phyloP scores from a whole-genome alignment of 2,888 invertebrate genomes.

The Dryococelus australis region DNA sequence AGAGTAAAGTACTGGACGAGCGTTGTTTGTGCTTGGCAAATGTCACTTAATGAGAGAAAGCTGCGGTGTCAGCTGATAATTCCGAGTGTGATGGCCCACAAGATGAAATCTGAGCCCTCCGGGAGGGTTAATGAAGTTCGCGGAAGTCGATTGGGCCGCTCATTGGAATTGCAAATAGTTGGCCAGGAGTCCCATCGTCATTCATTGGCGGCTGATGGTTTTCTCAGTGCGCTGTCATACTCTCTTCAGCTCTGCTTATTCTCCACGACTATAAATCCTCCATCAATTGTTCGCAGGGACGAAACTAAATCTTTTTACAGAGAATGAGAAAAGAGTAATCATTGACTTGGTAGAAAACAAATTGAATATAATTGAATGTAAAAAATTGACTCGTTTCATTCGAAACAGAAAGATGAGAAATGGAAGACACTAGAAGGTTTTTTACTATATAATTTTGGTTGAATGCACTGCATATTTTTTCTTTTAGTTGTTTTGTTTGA shows the following conservation, averaged over 20 bases:
- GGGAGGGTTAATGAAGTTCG: background rate
- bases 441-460: too few relatives aligned
- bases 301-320: too few relatives aligned
- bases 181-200: background rate
- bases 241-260: background rate
- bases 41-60: background rate
- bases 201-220: background rate
- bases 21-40: background rate
- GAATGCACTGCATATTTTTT: too few relatives aligned
- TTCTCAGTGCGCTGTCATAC: background rate
- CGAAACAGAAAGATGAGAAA: too few relatives aligned
- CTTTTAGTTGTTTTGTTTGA: too few relatives aligned
- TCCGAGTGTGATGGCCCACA: background rate
- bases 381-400: too few relatives aligned
- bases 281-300: too few relatives aligned
- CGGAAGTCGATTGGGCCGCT: background rate
- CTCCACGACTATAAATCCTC: background rate
- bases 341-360: too few relatives aligned
- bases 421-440: too few relatives aligned
- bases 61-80: background rate
- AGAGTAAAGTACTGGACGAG: background rate
- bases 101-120: background rate
- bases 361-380: too few relatives aligned
- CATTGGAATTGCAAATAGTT: slow-evolving; percentile 9
- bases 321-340: too few relatives aligned